Evolutionary conservation across 2,797 vertebrate species (phyloP), one percentile per base, ranked within the genome.

Genomic region (Chaenodraco wilsoni): DNA sequence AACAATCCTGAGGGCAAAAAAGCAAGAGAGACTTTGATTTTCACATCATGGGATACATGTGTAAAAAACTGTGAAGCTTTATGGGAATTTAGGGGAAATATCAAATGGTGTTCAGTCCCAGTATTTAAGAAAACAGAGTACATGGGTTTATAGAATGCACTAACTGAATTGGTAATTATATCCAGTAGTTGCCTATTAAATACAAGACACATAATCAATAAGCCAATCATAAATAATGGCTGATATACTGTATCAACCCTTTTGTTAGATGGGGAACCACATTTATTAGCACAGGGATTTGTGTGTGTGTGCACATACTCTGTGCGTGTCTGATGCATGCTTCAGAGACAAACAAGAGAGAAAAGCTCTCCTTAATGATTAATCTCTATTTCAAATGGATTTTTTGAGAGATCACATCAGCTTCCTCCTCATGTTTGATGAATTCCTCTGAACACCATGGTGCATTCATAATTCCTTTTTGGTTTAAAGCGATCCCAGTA

Each of bases 391-490:
- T 51, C 66, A 65, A 66, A 55, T 41, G 41, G 21, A 16, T 78
- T 21, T 73, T 69, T 75, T 79, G 31, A 78, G 60, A 72, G 33
- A 66, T 58, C 13, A 64, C 23, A 68, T 57, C 56, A 78, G 69
- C 75, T 46, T 75, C 69, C 44, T 62, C 31, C 65, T 66, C 60
- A 0, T 66, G 65, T 56, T 58, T 41, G 45, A n/a, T 65, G 59
- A 45, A 78, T 74, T 70, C 71, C 49, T 66, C 58, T 61, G 66
- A 79, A 79, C 73, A 69, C 69, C 17, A 49, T 21, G 65, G 65
- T 64, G 76, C 64, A 81, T 83, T 23, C 76, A 81, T 81, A 56
- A 87, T 86, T 75, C 8, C 80, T 68, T 23, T 71, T 41, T 46
- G 70, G 45, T 57, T 70, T 48, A n/a, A 65, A 71, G 40, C 23